A percentile compares a stretch with the other conserved stretches of the same genome.
Conservation (phyloP, 2,113 vertebrate genomes). For the Dasyprocta punctata region DNA sequence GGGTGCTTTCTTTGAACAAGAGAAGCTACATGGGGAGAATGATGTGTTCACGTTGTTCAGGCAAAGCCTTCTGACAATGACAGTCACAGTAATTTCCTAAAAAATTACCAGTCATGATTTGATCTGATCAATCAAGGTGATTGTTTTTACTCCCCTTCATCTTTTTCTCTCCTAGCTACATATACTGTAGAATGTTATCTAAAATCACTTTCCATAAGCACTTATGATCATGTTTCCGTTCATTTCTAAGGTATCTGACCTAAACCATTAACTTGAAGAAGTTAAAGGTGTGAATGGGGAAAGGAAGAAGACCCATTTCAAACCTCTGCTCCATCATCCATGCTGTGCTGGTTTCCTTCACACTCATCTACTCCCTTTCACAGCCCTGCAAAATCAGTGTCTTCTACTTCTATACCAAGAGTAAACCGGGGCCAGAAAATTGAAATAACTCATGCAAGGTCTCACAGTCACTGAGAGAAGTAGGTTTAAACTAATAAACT, state of each 20-base stretch:
- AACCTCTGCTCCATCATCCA: fast-evolving
- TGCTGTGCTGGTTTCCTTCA: not conserved
- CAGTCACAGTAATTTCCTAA: slow-evolving; percentile 71
- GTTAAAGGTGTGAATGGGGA: too few species aligned
- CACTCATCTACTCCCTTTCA: not conserved
- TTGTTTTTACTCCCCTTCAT: slow-evolving; percentile 35
- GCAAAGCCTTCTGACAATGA: slow-evolving; percentile 73
- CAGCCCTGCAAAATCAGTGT: not conserved
- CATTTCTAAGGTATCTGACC: slow-evolving; percentile 52
- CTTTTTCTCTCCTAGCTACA: not conserved
- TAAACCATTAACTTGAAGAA: slow-evolving; percentile 46
- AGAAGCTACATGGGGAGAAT: slow-evolving; percentile 78
- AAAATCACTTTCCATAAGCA: slow-evolving; percentile 31
- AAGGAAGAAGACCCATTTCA: not conserved
- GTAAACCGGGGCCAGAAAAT: not conserved
- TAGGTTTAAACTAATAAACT: not conserved
- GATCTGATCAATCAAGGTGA: slow-evolving; percentile 58
- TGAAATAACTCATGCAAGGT: not conserved
- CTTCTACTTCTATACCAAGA: not conserved
- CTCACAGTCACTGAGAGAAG: not conserved
- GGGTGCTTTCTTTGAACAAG: slow-evolving; percentile 82
- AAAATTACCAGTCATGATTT: slow-evolving; percentile 59
- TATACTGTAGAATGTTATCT: slow-evolving; percentile 14
- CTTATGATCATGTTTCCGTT: slow-evolving; percentile 44
- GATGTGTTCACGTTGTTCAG: slow-evolving; percentile 76